phyloP scores from a whole-genome alignment of 1,140 invertebrate genomes.

The Asobara japonica region DNA sequence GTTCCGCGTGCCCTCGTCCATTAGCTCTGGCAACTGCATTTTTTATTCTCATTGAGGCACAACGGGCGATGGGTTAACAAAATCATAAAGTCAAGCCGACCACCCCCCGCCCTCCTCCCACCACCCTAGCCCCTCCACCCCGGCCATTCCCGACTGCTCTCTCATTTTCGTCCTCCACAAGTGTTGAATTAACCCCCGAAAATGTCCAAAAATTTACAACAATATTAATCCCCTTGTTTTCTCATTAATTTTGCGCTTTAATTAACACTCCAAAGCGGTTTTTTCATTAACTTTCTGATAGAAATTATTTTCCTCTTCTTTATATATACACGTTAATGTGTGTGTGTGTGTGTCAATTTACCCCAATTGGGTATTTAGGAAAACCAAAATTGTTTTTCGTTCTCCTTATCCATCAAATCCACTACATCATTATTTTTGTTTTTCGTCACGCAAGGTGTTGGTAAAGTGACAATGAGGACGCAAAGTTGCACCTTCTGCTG shows the following conservation, averaged over 20 bases:
- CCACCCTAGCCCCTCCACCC: background rate
- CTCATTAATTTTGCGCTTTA: background rate
- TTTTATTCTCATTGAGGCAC: conserved; percentile 42
- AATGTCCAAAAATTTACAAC: background rate
- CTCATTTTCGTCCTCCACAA: background rate
- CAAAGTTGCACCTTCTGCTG: background rate
- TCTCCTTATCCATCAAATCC: no score
- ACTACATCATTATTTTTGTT: no score
- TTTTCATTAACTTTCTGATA: background rate
- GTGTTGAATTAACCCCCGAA: background rate
- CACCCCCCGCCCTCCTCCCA: background rate
- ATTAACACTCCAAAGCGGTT: background rate
- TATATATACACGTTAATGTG: no score
- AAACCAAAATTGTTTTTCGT: no score
- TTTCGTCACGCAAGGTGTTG: background rate
- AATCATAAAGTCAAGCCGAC: conserved; percentile 47
- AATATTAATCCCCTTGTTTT: background rate
- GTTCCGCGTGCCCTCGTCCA: conserved; percentile 45
- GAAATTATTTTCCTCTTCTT: no score
- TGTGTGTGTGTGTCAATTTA: no score
- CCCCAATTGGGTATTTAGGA: no score
- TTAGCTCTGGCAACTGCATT: conserved; percentile 49
- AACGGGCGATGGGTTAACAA: conserved; percentile 41
- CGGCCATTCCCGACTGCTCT: background rate
- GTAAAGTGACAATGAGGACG: background rate